phyloP scores from a whole-genome alignment of 2,888 invertebrate species.

The Apamea epomidion region DNA sequence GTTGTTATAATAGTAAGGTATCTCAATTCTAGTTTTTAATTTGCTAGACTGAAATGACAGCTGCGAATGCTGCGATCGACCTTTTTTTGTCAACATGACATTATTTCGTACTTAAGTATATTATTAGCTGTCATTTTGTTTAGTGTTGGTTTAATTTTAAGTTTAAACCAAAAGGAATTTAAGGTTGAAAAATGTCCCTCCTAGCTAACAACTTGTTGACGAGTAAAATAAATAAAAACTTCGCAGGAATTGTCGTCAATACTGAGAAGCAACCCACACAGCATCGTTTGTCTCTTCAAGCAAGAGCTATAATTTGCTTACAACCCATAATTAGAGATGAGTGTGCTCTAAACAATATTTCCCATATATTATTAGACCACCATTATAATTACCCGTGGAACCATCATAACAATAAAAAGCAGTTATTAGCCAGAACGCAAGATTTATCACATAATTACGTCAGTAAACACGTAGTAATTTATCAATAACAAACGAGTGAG shows the following conservation, averaged over 20 bases:
- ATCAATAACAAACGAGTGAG: not conserved
- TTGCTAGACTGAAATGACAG: not conserved
- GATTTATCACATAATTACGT: constrained; percentile 11
- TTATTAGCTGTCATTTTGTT: not conserved
- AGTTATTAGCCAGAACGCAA: constrained; percentile 8
- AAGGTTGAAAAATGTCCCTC: not conserved
- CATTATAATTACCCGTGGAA: constrained; percentile 23
- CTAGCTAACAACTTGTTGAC: not conserved
- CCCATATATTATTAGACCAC: constrained; percentile 15
- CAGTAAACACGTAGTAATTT: not conserved
- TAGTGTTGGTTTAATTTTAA: not conserved
- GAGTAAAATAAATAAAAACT: constrained; percentile 2
- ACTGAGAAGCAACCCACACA: constrained; percentile 24
- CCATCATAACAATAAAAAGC: constrained; percentile 2
- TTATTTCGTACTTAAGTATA: not conserved
- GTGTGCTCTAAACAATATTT: constrained; percentile 32
- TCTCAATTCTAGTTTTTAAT: not conserved
- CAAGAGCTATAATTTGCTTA: constrained; percentile 20
- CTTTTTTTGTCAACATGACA: not conserved
- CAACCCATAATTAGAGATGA: constrained; percentile 20
- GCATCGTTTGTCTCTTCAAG: not conserved
- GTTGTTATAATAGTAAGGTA: not conserved
- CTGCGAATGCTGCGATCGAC: not conserved
- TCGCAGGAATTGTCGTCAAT: constrained; percentile 2
- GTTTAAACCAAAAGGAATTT: not conserved